Evolutionary conservation across 2,113 vertebrate species (phyloP).

Genomic region (Megaceryle torquata): DNA sequence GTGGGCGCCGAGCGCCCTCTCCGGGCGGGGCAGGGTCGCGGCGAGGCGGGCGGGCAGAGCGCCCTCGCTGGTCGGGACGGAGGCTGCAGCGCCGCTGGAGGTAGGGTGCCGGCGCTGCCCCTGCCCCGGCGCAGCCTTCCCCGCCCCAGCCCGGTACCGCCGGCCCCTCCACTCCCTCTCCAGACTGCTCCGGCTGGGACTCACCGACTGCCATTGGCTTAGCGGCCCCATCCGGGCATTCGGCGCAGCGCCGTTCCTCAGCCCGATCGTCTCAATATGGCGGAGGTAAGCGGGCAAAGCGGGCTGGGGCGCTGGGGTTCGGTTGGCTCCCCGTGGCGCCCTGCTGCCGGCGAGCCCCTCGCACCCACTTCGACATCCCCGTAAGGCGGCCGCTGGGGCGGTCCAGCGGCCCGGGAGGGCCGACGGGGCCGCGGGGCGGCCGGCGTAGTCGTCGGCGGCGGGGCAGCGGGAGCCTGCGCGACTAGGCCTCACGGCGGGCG

Average conservation of each 20-base stretch:
- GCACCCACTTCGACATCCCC: background rate
- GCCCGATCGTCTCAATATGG: slow-evolving; percentile 95
- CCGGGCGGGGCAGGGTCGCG: background rate
- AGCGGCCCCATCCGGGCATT: slow-evolving; percentile 89
- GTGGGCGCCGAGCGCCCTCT: background rate
- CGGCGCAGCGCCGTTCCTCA: slow-evolving; percentile 84
- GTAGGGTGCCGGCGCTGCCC: background rate
- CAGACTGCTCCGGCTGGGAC: slow-evolving; percentile 9
- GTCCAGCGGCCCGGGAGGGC: background rate
- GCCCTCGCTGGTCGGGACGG: background rate
- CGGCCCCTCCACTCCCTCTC: background rate
- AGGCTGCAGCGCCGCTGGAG: background rate
- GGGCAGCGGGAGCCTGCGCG: slow-evolving; percentile 74
- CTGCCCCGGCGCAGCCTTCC: background rate
- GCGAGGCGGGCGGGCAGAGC: background rate
- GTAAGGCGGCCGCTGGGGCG: background rate
- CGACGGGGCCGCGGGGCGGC: background rate
- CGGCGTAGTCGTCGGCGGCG: background rate
- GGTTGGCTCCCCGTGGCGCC: background rate
- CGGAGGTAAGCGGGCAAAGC: slow-evolving; percentile 95
- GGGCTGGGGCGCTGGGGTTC: slow-evolving; percentile 78
- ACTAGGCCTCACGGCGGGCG: slow-evolving; percentile 80
- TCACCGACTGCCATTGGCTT: slow-evolving; percentile 81
- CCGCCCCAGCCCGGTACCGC: slow-evolving; percentile 27
- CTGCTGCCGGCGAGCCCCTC: background rate